phyloP scores from a whole-genome alignment of 2,797 vertebrate genomes.

The Falco rusticolus region DNA sequence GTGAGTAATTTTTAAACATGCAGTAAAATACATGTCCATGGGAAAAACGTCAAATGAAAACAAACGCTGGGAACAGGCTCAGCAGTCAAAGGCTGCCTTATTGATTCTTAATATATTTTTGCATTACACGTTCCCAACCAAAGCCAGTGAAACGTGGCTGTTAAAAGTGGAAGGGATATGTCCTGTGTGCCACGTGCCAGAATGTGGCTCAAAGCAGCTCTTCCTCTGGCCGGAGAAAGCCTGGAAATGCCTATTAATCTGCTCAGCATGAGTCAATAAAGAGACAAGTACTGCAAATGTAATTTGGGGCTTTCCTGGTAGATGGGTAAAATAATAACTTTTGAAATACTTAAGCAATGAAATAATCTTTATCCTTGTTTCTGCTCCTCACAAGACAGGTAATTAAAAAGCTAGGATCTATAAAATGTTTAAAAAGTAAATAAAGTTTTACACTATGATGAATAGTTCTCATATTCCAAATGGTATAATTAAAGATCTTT shows the following conservation, averaged over 20 bases:
- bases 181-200: background rate
- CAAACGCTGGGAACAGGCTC: background rate
- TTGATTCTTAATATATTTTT: background rate
- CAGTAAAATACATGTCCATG: background rate
- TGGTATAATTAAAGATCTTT: background rate
- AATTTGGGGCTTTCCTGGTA: background rate
- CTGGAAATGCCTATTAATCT: background rate
- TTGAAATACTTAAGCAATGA: background rate
- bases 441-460: background rate
- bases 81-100: background rate
- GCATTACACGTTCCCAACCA: background rate
- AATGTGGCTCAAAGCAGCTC: background rate
- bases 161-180: background rate
- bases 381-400: background rate
- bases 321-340: background rate
- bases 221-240: background rate
- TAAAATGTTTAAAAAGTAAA: background rate
- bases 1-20: background rate
- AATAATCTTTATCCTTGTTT: background rate
- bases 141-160: background rate
- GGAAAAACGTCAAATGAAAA: background rate
- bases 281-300: background rate
- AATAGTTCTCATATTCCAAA: background rate
- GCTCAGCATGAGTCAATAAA: background rate
- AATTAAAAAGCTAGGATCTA: background rate